Percentiles rank a stretch among this genome's conserved stretches.
Evolutionary conservation across 1,140 invertebrate genomes (phyloP).

Genomic region (Lutraria rhynchaena): DNA sequence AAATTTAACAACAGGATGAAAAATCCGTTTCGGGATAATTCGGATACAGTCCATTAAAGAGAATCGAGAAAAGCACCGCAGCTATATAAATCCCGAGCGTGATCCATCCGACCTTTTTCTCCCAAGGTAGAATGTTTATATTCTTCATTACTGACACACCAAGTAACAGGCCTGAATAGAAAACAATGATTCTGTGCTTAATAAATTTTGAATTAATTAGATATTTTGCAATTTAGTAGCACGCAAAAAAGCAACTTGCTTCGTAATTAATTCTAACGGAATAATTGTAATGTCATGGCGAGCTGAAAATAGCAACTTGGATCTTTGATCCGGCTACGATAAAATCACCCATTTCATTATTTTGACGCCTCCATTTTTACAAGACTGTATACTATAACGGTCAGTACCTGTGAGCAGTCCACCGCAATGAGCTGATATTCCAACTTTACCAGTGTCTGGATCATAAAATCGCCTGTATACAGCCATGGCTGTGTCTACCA

Average conservation of each 20-base stretch:
- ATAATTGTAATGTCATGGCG: too few species aligned
- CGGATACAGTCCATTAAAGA: conserved; percentile 79
- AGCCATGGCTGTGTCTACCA: conserved; percentile 75
- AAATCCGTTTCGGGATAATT: conserved; percentile 79
- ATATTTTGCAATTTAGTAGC: too few species aligned
- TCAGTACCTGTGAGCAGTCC: conserved; percentile 78
- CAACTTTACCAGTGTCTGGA: conserved; percentile 69
- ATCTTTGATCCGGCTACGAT: too few species aligned
- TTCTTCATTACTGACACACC: conserved; percentile 80
- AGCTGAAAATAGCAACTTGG: too few species aligned
- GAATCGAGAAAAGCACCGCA: conserved; percentile 74
- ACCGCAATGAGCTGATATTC: conserved; percentile 79
- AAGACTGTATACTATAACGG: too few species aligned
- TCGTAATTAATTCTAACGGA: too few species aligned
- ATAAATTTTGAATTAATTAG: too few species aligned
- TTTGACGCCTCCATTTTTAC: too few species aligned
- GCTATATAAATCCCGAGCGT: conserved; percentile 76
- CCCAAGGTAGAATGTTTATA: conserved; percentile 79
- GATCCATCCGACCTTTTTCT: conserved; percentile 79
- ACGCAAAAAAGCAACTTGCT: too few species aligned
- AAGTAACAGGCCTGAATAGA: conserved; percentile 78
- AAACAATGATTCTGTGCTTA: conserved; percentile 44
- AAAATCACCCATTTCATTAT: too few species aligned
- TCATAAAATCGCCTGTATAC: conserved; percentile 76
- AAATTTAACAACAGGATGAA: conserved; percentile 56